Conservation (phyloP, 2,888 invertebrate species). For the Melanotus villosus region DNA sequence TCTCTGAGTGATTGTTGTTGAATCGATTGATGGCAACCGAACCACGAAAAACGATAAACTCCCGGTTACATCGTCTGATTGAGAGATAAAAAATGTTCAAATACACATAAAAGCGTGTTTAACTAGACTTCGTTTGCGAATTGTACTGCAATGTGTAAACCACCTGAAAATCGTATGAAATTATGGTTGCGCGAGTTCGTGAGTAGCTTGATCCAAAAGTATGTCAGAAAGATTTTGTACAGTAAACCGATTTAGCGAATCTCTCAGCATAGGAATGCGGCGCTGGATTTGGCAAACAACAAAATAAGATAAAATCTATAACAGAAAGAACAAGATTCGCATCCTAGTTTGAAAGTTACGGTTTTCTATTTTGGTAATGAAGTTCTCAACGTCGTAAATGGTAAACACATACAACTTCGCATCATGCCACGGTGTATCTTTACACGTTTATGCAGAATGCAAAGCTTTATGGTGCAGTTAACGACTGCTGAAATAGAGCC, state of each 20-base stretch:
- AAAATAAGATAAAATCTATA: conserved; percentile 22
- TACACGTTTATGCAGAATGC: conserved; percentile 19
- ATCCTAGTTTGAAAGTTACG: conserved; percentile 1
- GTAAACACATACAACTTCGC: conserved; percentile 20
- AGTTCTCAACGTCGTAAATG: not conserved
- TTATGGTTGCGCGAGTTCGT: not conserved
- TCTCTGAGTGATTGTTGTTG: too few relatives aligned
- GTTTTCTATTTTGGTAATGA: conserved; percentile 19
- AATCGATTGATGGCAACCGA: not conserved
- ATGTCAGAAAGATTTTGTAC: conserved; percentile 9
- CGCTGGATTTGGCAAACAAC: conserved; percentile 19
- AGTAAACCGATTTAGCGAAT: conserved; percentile 18
- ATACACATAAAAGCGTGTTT: conserved; percentile 13
- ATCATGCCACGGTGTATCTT: not conserved
- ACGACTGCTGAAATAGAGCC: conserved; percentile 32
- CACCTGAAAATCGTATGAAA: conserved; percentile 5
- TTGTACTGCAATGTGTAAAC: conserved; percentile 2
- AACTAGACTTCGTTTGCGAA: conserved; percentile 2
- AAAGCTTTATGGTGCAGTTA: conserved; percentile 30
- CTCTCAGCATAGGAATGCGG: conserved; percentile 13
- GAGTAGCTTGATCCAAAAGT: conserved; percentile 10
- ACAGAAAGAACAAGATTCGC: not conserved
- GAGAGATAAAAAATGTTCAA: not conserved
- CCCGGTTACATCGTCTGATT: not conserved
- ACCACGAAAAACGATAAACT: not conserved